Conservation (phyloP, 2,797 vertebrate species). For the Poeciliopsis presidionis region DNA sequence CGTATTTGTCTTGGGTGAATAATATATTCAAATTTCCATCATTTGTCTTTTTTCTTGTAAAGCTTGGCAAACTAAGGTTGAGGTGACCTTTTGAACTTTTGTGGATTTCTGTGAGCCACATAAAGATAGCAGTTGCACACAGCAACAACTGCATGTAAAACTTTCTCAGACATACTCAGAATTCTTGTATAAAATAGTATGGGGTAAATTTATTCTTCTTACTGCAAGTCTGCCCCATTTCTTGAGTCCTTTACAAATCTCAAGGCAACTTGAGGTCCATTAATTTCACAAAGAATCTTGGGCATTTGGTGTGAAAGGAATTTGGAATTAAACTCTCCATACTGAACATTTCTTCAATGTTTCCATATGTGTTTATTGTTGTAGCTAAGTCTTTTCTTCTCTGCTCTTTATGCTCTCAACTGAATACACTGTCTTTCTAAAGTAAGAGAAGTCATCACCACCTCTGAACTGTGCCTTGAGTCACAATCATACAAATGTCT, state of each 20-base stretch:
- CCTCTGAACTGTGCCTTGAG: not conserved
- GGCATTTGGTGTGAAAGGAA: not conserved
- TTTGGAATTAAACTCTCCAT: not conserved
- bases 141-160: not conserved
- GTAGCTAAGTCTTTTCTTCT: not conserved
- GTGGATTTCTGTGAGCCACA: not conserved
- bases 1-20: not conserved
- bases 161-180: not conserved
- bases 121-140: not conserved
- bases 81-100: not conserved
- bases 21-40: not conserved
- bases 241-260: not conserved
- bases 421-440: not conserved
- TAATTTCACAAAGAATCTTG: not conserved
- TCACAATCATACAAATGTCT: conserved; percentile 15
- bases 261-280: not conserved
- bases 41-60: not conserved
- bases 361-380: not conserved
- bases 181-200: not conserved
- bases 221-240: not conserved
- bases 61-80: not conserved
- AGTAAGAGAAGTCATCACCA: conserved; percentile 2
- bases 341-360: not conserved
- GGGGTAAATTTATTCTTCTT: not conserved
- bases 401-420: not conserved